Percentiles rank a stretch among this genome's conserved stretches.
Conservation (phyloP, 2,888 invertebrate species). For the Drosophila mulleri region DNA sequence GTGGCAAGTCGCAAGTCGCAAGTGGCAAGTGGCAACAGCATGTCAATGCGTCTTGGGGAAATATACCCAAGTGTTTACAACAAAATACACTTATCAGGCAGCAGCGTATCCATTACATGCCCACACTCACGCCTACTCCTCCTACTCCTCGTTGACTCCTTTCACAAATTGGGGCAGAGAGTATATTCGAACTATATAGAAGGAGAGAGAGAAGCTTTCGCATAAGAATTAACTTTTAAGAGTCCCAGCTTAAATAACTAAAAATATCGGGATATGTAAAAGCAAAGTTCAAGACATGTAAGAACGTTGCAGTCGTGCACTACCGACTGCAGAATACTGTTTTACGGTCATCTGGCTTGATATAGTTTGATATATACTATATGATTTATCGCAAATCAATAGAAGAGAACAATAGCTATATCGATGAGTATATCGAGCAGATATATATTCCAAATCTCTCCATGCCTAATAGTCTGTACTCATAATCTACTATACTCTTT, state of each 20-base stretch:
- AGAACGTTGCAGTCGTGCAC: too few species aligned
- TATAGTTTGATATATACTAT: too few species aligned
- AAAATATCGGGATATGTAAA: too few species aligned
- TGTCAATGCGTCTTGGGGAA: slow-evolving; percentile 45
- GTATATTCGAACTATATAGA: slow-evolving; percentile 1
- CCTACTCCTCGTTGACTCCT: neutral
- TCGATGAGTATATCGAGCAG: too few species aligned
- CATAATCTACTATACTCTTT: neutral
- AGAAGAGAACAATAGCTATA: too few species aligned
- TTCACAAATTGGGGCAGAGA: neutral
- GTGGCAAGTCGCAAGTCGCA: slow-evolving; percentile 34
- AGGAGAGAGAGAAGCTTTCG: neutral
- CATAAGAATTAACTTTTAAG: neutral
- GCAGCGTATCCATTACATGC: slow-evolving; percentile 77
- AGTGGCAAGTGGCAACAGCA: slow-evolving; percentile 49
- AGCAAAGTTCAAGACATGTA: too few species aligned
- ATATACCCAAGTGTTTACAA: slow-evolving; percentile 68
- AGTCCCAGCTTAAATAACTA: too few species aligned
- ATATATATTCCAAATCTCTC: too few species aligned
- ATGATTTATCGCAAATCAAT: too few species aligned
- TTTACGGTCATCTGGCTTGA: too few species aligned
- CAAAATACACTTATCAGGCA: slow-evolving; percentile 76
- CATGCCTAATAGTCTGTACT: too few species aligned
- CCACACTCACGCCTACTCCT: slow-evolving; percentile 30
- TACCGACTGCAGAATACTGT: too few species aligned